Evolutionary conservation across 2,797 vertebrate species (phyloP), one percentile per base, ranked within the genome.

Genomic region (Chanos chanos): DNA sequence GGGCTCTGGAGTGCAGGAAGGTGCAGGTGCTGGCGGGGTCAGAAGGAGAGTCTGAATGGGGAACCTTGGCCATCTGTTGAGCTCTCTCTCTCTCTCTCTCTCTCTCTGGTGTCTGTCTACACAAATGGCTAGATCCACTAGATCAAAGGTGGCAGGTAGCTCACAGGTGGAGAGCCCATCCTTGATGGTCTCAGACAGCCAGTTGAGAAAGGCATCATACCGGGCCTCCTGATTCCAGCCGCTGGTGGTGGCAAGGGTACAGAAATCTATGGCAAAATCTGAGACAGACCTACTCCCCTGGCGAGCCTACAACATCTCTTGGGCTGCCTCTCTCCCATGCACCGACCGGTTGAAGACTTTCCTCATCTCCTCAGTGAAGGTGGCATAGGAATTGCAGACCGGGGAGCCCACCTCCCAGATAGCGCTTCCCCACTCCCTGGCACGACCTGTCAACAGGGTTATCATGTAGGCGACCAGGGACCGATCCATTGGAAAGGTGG

Each of bases 381-480:
- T 6, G 8, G 39, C 19, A 2, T 37, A 55, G 8, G 18, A 25
- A 2, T 19, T 19, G 37, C 52, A 55, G 34, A 27, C 15, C 6
- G 52, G 2, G 5, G 36, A 37, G 2, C 55, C 2, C 5, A 24
- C 27, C 52, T 40, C 34, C 33, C 21, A 55, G 36, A 39, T 8
- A 9, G 41, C 28, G 15, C 39, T 57, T 44, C 54, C 54, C 54
- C 40, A 45, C n/a, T 57, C 55, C 18, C 12, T 18, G 2, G 55
- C 41, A 44, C 9, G 10, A 1, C 47, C 47, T 7, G 47, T 4
- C 3, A 49, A 47, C 22, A 28, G 15, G 2, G 25, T 1, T 10
- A 49, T 3, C 9, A 49, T 15, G n/a, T 28, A 49, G 1, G 47
- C 47, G 47, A 49, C 47, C 8, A 25, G 4, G 6, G 47, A 2